Conservation (phyloP, 1,140 invertebrate species). For the Odontomachus brunneus region DNA sequence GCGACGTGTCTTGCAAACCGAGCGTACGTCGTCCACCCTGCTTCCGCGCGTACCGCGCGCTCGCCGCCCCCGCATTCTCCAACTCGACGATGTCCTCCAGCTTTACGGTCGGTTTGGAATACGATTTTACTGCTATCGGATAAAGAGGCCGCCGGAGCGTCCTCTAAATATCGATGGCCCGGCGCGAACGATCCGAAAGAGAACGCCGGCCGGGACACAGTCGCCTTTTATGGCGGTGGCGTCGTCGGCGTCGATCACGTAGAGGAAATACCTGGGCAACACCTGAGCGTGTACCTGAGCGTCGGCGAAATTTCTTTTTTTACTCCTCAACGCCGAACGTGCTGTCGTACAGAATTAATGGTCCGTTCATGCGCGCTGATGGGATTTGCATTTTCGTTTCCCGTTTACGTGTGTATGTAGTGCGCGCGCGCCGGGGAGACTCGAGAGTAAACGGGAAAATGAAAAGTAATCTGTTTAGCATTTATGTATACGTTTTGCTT, state of each 20-base stretch:
- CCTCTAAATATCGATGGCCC: conserved; percentile 67
- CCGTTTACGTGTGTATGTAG: neutral
- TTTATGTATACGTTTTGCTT: neutral
- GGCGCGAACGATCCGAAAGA: conserved; percentile 59
- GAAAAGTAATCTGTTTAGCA: neutral
- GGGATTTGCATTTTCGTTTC: neutral
- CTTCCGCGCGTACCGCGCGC: conserved; percentile 44
- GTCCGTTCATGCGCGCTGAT: neutral
- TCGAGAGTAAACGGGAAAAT: neutral
- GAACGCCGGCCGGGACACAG: conserved; percentile 30
- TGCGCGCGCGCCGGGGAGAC: too few species aligned
- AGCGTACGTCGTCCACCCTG: conserved; percentile 75
- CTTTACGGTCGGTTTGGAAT: conserved; percentile 72
- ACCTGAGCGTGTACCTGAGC: conserved; percentile 32
- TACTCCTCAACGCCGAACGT: conserved; percentile 18
- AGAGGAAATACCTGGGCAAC: conserved; percentile 47
- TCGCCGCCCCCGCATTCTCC: conserved; percentile 53
- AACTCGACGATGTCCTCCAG: conserved; percentile 67
- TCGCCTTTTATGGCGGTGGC: conserved; percentile 54
- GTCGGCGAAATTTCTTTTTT: conserved; percentile 16
- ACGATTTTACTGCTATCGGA: conserved; percentile 72
- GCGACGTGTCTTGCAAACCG: conserved; percentile 84
- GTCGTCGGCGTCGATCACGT: conserved; percentile 59
- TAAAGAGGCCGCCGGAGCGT: conserved; percentile 63
- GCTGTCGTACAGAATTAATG: conserved; percentile 54